Evolutionary conservation across 2,797 vertebrate genomes (phyloP), one percentile per base, ranked within the genome.

Genomic region (Saxicola maurus): DNA sequence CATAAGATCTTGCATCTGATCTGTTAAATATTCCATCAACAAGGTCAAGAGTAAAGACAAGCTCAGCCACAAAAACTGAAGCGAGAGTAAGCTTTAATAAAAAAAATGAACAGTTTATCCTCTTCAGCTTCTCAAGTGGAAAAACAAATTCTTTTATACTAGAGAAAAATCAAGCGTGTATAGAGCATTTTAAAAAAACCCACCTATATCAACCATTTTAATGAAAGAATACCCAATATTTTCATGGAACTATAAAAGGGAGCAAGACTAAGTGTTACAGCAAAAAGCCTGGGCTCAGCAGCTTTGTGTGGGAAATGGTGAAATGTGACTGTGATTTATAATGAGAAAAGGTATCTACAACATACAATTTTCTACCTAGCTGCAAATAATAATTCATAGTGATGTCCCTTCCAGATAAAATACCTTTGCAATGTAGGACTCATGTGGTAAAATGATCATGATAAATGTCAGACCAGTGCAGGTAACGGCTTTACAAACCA

Each of bases 361-460:
- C 99, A 98, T 98, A 99, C 98, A 99, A 99, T 99, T 99, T 99
- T 99, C 98, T 98, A 99, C 98, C 98, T 99, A 98, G 98, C 98
- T 97, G 96, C 97, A 98, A 98, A 99, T 98, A 98, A 99, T 99
- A 99, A 99, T 99, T 99, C 98, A 99, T 98, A 98, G 98, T 98
- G 98, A 99, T 99, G 98, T 98, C 96, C 97, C 98, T 98, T 98
- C 97, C 96, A 97, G 98, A 99, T 99, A 99, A 98, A 98, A 96
- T 98, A 98, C 98, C 98, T 99, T 98, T 98, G 97, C 97, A 96
- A 97, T 97, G 97, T 96, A 97, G 97, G 97, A 97, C 97, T 97
- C 97, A 96, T 97, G 97, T 96, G 96, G 97, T 98, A 98, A 98
- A 98, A 98, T 98, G 98, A 98, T 97, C 96, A 97, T 98, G 98